phyloP scores from a whole-genome alignment of 2,888 invertebrate genomes.

The Ochropacha duplaris region DNA sequence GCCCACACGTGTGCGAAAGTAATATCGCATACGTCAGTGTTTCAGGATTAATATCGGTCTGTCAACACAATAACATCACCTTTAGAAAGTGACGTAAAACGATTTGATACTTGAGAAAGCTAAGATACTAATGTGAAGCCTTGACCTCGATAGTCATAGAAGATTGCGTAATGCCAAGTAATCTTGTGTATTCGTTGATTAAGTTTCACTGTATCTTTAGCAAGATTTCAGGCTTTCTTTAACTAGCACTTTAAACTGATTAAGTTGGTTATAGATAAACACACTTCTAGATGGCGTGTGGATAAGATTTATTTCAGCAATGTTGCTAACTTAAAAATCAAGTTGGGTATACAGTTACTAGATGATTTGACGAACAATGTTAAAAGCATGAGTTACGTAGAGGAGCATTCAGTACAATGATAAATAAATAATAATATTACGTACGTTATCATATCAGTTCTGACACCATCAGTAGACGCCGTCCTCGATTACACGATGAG shows the following conservation, averaged over 20 bases:
- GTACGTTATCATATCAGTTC: constrained; percentile 9
- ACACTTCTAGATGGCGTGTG: no score
- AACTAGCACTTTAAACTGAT: background rate
- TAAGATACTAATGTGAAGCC: background rate
- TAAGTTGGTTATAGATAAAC: background rate
- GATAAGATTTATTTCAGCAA: no score
- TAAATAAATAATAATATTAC: background rate
- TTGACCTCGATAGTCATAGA: background rate
- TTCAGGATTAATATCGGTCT: background rate
- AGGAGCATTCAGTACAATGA: background rate
- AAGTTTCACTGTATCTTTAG: background rate
- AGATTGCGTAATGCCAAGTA: background rate
- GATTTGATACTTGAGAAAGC: background rate
- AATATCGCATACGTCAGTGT: background rate
- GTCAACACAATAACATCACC: background rate
- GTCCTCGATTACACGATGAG: constrained; percentile 22
- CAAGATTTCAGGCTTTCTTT: background rate
- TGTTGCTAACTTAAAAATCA: no score
- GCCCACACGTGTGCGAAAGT: background rate
- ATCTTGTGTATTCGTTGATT: background rate
- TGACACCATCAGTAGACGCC: constrained; percentile 15
- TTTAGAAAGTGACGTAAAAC: background rate
- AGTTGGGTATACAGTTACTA: no score
- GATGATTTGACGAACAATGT: background rate
- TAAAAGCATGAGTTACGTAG: background rate